Evolutionary conservation across 2,888 invertebrate genomes (phyloP), one percentile per base, ranked within the genome.

Genomic region (Dryobota labecula): DNA sequence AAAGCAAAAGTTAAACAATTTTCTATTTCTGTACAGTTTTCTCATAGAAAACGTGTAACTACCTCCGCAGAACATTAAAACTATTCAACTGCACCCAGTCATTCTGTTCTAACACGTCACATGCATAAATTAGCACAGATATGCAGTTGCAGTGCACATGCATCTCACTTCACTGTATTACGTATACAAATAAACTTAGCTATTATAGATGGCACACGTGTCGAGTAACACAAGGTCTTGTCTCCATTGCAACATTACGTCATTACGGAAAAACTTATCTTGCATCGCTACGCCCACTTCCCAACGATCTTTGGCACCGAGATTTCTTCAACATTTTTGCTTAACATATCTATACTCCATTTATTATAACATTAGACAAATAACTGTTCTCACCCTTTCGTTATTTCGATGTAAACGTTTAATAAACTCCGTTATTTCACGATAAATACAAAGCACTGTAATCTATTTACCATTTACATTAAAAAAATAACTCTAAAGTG

Each of bases 161-260:
- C 67, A 47, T 47, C 71, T 63, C 53, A 85, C 85, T 85, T 80
- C 75, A 73, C 24, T 54, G n/a, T 49, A 84, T 80, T 85, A 78
- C 84, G 68, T 84, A 76, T 68, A 86, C 83, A 82, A 84, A 86
- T 84, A 86, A 76, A 78, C 78, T 75, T 65, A 66, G 76, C 73
- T 80, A 78, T 85, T 72, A 84, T 80, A 85, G 75, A 85, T 78
- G 78, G 73, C 80, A 88, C 88, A 89, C 87, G 88, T 88, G 89
- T 86, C 83, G 65, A 75, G 62, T 84, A 78, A 74, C 73, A 80
- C 84, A 81, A 86, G 87, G 84, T 85, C 85, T 81, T 70, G 82
- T 88, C 81, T 87, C 84, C 80, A 86, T 86, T 83, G 83, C 85
- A 83, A 38, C 62, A 82, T 85, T 79, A 80, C 86, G 85, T 85